phyloP scores from a whole-genome alignment of 2,113 vertebrate genomes.

The Heliornis fulica region DNA sequence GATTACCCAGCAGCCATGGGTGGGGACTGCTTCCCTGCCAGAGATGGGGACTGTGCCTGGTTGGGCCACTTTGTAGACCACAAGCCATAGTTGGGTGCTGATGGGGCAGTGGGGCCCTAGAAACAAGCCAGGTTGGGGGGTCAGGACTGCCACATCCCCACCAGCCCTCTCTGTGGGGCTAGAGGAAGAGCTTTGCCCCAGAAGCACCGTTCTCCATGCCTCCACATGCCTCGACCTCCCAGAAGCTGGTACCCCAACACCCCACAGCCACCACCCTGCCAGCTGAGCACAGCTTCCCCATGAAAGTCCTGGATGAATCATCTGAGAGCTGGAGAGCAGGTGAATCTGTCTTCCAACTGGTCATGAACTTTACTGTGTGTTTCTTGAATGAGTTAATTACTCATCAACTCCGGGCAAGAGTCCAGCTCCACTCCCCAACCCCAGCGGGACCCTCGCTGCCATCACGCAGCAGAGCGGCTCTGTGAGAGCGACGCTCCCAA shows the following conservation, averaged over 20 bases:
- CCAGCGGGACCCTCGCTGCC: not conserved
- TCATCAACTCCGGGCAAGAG: not conserved
- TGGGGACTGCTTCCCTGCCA: not conserved
- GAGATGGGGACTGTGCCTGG: not conserved
- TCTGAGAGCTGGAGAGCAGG: not conserved
- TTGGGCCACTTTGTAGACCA: not conserved
- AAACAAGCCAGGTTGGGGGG: not conserved
- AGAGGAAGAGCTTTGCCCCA: not conserved
- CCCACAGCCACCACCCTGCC: too few species aligned
- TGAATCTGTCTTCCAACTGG: not conserved
- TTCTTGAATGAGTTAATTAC: not conserved
- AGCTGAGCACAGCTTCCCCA: not conserved
- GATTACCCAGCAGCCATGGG: not conserved
- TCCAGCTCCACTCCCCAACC: not conserved
- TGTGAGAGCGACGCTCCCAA: rapidly evolving
- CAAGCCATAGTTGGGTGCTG: not conserved
- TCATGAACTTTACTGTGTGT: not conserved
- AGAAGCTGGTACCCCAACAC: not conserved
- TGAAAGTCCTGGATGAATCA: not conserved
- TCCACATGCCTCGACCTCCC: not conserved
- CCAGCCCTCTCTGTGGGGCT: not conserved
- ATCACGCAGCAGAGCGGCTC: rapidly evolving
- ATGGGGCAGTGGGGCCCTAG: not conserved
- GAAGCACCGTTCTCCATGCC: not conserved
- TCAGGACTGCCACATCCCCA: not conserved